Conservation (phyloP, 2,888 invertebrate species). For the Cotesia congregata region DNA sequence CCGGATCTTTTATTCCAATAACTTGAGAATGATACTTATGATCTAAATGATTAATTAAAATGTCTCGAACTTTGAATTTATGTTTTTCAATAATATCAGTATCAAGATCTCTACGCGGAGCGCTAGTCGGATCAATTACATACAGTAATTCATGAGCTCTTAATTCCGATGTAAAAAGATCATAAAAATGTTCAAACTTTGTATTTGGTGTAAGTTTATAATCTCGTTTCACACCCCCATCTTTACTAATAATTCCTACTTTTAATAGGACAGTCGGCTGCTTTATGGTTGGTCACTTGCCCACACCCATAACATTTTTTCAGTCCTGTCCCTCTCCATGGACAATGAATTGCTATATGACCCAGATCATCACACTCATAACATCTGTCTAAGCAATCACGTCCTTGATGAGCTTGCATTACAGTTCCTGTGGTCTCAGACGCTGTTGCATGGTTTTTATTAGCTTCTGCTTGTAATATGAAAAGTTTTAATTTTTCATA, state of each 20-base stretch:
- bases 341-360: conserved; percentile 43
- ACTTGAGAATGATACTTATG: no score
- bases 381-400: conserved; percentile 10
- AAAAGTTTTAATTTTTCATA: conserved; percentile 44
- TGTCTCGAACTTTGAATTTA: conserved; percentile 46
- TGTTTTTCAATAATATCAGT: conserved; percentile 43
- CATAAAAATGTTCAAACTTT: conserved; percentile 46
- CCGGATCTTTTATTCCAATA: no score
- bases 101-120: conserved; percentile 36
- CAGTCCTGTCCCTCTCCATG: conserved; percentile 31
- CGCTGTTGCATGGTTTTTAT: conserved; percentile 32
- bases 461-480: conserved; percentile 45
- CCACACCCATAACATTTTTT: conserved; percentile 37
- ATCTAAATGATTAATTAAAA: conserved; percentile 48
- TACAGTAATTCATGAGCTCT: conserved; percentile 45
- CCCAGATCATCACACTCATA: conserved; percentile 43
- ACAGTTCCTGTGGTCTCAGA: conserved; percentile 12
- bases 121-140: conserved; percentile 42
- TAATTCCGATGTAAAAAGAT: conserved; percentile 47
- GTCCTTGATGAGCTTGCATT: background rate
- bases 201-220: conserved; percentile 43
- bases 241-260: conserved; percentile 43
- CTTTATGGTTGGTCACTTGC: conserved; percentile 30
- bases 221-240: conserved; percentile 39
- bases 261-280: no score